These are phyloP conservation scores for Sturnira hondurensis DNA, from an alignment of 2,113 vertebrate species.

Conservation along the genomic window DNA sequence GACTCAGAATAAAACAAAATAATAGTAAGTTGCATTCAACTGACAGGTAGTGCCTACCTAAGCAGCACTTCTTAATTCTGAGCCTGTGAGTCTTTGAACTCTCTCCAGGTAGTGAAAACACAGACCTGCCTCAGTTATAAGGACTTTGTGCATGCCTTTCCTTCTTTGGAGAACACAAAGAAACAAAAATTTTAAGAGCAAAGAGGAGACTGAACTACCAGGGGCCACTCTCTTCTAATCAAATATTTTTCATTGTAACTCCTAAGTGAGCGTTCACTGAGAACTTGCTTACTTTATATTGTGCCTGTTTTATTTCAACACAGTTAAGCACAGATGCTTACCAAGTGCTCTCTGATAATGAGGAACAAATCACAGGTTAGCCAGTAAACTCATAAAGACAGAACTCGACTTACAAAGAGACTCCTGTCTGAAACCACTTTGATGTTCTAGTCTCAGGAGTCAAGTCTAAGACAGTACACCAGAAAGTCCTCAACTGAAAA, in stretches of 20 bases:
- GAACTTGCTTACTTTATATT: constrained; percentile 22
- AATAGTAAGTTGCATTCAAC: neutral
- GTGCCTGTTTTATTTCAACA: constrained; percentile 45
- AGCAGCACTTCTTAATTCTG: neutral
- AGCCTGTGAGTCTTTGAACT: neutral
- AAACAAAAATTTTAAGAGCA: neutral
- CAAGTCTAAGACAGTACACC: neutral
- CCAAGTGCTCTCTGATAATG: neutral
- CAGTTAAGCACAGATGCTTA: neutral
- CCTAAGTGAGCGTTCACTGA: neutral
- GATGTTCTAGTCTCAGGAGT: neutral
- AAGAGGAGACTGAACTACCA: neutral
- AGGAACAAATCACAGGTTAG: neutral
- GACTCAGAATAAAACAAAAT: constrained; percentile 15
- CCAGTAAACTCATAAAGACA: neutral
- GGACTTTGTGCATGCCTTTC: neutral
- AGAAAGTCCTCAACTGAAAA: neutral
- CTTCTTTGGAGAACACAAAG: neutral
- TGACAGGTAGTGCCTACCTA: neutral
- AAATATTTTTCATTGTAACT: neutral
- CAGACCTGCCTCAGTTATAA: neutral
- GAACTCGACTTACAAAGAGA: constrained; percentile 1
- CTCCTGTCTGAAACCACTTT: neutral
- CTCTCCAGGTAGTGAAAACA: neutral
- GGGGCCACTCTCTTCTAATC: neutral